Percentiles rank a stretch among this genome's conserved stretches.
phyloP scores from a whole-genome alignment of 2,113 vertebrate genomes.

The Bambusicola thoracicus region DNA sequence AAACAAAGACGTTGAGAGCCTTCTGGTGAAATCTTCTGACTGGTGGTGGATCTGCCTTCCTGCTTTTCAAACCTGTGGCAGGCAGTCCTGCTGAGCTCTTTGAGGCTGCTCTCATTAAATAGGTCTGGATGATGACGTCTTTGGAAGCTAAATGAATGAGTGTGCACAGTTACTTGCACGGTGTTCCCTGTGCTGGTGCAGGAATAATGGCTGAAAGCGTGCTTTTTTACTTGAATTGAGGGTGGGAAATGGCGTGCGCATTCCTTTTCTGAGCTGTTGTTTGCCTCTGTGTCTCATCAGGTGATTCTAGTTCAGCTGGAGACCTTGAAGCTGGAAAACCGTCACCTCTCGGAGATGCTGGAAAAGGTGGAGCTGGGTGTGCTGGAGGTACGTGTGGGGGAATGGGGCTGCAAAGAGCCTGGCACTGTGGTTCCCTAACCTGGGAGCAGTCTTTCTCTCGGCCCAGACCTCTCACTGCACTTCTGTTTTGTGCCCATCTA shows the following conservation, averaged over 20 bases:
- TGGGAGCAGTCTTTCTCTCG: background rate
- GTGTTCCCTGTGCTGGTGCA: background rate
- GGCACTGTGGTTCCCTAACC: rapidly evolving
- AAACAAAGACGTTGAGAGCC: background rate
- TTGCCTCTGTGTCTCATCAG: slow-evolving; percentile 63
- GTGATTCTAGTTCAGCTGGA: slow-evolving; percentile 85
- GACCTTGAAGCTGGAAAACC: slow-evolving; percentile 85
- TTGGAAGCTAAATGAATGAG: background rate
- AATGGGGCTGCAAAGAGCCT: background rate
- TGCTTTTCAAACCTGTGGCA: background rate
- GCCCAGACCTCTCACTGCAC: background rate
- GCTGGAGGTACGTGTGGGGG: slow-evolving; percentile 72
- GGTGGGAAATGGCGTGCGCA: background rate
- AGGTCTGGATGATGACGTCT: background rate
- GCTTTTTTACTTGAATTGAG: background rate
- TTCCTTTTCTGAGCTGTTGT: background rate
- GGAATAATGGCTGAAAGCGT: background rate
- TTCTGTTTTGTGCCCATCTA: background rate
- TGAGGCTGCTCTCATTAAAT: background rate
- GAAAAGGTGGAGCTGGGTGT: slow-evolving; percentile 74
- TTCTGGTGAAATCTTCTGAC: background rate
- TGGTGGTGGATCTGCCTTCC: background rate
- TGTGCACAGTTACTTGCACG: background rate
- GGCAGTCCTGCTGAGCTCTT: background rate
- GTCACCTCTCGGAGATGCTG: slow-evolving; percentile 82